Evolutionary conservation across 2,888 invertebrate species (phyloP).

Genomic region (Slavum lentiscoides): DNA sequence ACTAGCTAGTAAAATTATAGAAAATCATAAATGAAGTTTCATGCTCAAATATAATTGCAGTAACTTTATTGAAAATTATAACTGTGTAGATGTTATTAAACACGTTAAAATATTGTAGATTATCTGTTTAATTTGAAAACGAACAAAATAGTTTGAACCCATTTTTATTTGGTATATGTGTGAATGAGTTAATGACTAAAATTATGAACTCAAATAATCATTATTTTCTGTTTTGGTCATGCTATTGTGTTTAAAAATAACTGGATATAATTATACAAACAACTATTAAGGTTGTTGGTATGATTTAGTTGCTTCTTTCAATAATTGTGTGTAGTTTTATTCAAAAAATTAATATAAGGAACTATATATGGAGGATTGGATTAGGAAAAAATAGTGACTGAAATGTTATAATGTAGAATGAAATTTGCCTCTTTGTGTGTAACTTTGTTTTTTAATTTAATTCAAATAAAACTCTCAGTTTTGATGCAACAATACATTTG

Average conservation of each 20-base stretch:
- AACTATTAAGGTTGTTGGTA: too few species aligned
- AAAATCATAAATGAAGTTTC: not conserved
- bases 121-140: too few species aligned
- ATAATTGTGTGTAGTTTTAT: not conserved
- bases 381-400: constrained; percentile 3
- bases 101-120: too few species aligned
- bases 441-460: not conserved
- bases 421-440: not conserved
- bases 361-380: not conserved
- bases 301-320: not conserved
- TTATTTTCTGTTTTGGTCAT: too few species aligned
- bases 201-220: too few species aligned
- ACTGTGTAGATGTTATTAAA: too few species aligned
- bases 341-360: not conserved
- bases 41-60: not conserved
- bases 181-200: too few species aligned
- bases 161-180: too few species aligned
- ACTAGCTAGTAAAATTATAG: not conserved
- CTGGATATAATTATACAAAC: too few species aligned
- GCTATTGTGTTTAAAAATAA: too few species aligned
- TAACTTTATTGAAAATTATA: not conserved
- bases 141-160: too few species aligned
- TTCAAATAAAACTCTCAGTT: constrained; percentile 30
- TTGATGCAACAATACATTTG: not conserved
- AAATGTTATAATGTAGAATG: not conserved